Base-by-base conservation (phyloP, 2,888 invertebrate species). In the Ryuthela nishihirai region DNA sequence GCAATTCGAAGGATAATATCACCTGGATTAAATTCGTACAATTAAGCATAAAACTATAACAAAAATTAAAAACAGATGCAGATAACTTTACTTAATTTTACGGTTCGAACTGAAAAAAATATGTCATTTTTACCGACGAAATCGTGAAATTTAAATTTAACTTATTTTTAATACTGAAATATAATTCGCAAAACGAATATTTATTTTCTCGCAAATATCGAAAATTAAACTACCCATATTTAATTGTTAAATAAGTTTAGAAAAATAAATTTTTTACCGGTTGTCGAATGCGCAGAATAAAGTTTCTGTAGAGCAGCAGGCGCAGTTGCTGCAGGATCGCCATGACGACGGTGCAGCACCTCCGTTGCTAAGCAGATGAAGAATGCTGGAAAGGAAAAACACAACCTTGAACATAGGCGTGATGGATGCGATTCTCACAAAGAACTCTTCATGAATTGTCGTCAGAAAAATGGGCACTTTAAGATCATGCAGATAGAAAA, bases 1-100 rank as follows among this genome's bases (percentile, higher is more conserved):
- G 50, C 24, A 67, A 32, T 45, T 67, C 67, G 17, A 67, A 49
- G n/a, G 54, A 35, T 36, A 67, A 47, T 5, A 64, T 66, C 6
- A 62, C 50, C 64, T 64, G 41, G 5, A 64, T 50, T 18, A 23
- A 32, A 26, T 47, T 15, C 4, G 20, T 12, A 6, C 4, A n/a
- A 39, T 18, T 4, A 5, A n/a, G n/a, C 9, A 10, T 12, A 41
- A 20, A 29, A 26, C 10, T 21, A 23, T 20, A 12, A 25, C 17
- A 2, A 20, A 23, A 34, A 17, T 20, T 21, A 40, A 40, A 18
- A 21, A 15, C 17, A 39, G 9, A 3, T 6, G 17, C 4, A 17
- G 9, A 17, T 36, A 36, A 15, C 2, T 15, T 15, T 36, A 15
- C 3, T 9, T 36, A 15, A 36, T 3, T 36, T 15, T 3, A 36